Evolutionary conservation across 2,888 invertebrate species (phyloP).

Genomic region (Cylindroiulus punctatus): DNA sequence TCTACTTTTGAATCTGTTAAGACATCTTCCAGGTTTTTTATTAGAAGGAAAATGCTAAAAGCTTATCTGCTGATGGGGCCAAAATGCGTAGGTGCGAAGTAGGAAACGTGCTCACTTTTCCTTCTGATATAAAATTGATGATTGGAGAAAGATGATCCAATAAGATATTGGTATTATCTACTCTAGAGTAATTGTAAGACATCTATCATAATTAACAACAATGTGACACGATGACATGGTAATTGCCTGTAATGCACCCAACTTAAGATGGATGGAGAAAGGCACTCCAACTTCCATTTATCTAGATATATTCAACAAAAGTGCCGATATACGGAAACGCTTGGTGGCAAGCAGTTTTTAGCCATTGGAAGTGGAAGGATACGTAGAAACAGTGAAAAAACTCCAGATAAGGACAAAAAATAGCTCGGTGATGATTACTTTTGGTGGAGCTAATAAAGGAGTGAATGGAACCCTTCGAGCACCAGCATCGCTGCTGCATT

Average conservation of each 20-base stretch:
- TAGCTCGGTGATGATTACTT: slow-evolving; percentile 7
- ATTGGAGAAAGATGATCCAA: slow-evolving; percentile 55
- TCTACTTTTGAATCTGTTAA: background rate
- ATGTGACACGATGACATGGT: slow-evolving; percentile 56
- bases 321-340: slow-evolving; percentile 12
- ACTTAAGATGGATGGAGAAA: slow-evolving; percentile 54
- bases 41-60: slow-evolving; percentile 5
- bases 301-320: slow-evolving; percentile 50
- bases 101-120: slow-evolving; percentile 37
- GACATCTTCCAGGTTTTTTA: slow-evolving; percentile 3
- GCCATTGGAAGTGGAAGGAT: slow-evolving; percentile 17
- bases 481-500: background rate
- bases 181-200: slow-evolving; percentile 45
- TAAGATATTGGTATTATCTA: slow-evolving; percentile 49
- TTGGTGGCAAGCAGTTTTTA: slow-evolving; percentile 3
- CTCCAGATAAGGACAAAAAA: background rate
- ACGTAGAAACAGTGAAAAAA: background rate
- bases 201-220: slow-evolving; percentile 57
- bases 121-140: slow-evolving; percentile 56
- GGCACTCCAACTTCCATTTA: slow-evolving; percentile 53
- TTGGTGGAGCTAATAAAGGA: background rate
- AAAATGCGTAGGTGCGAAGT: slow-evolving; percentile 35
- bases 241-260: slow-evolving; percentile 55
- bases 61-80: slow-evolving; percentile 24
- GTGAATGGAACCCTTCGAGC: background rate